Base-by-base conservation (phyloP, 2,797 vertebrate species). In the Pitangus sulphuratus region DNA sequence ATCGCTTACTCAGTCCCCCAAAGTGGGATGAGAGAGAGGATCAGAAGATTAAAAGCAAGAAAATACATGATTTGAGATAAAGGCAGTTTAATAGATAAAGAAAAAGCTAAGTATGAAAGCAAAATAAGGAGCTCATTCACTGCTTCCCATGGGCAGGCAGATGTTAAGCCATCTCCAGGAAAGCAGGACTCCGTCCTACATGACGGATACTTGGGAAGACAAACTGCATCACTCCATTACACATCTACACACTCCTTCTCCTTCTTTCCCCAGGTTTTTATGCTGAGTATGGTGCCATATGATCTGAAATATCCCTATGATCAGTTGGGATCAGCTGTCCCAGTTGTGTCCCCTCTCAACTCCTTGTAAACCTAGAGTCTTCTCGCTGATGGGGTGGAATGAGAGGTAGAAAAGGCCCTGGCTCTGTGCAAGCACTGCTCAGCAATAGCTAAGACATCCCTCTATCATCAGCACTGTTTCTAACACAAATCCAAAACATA, bases 111-210 rank as follows among this genome's bases (percentile, higher is more conserved):
- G 4, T 60, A 7, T 54, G 57, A 68, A 87, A 82, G 22, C 16
- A 72, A 45, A 82, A 1, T 9, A 45, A 85, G 30, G 42, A 77
- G 50, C 25, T 40, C 2, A 15, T n/a, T 85, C 15, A 6, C 5
- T 12, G 0, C n/a, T 50, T 26, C 31, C 14, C 24, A 12, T 1
- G 0, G 3, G 6, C 39, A 57, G 66, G 24, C 11, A 69, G 28
- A 12, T 16, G 50, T 25, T 62, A 33, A 33, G 31, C 9, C 9
- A 8, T 15, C 61, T n/a, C 35, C 39, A 79, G 44, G 20, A 54
- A 66, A 54, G n/a, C 13, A 25, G 15, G 6, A 26, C 0, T 3
- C 5, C 13, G 11, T 51, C 31, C 28, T 4, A 0, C 0, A 0
- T 12, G 14, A 42, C 1, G 2, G 21, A 12, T 39, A 37, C 39